Percentiles rank a stretch among this genome's conserved stretches.
phyloP scores from a whole-genome alignment of 2,888 invertebrate genomes.

The Ectemnius cavifrons region DNA sequence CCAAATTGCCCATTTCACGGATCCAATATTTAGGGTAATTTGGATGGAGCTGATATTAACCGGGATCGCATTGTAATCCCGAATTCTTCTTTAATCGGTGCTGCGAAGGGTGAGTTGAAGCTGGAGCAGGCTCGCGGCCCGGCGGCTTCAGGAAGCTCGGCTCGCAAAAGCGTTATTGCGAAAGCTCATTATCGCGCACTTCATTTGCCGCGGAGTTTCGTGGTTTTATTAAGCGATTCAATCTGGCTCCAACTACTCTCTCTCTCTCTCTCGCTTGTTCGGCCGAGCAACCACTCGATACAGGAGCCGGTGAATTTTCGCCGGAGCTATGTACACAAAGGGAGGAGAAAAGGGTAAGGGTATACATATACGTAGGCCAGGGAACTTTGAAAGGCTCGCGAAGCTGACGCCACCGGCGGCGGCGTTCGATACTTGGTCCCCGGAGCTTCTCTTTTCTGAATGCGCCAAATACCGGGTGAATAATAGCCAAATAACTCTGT shows the following conservation, averaged over 20 bases:
- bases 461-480: too few relatives aligned
- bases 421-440: too few relatives aligned
- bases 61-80: neutral
- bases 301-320: neutral
- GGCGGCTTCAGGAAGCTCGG: too few relatives aligned
- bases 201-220: constrained; percentile 16
- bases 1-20: too few relatives aligned
- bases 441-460: too few relatives aligned
- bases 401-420: too few relatives aligned
- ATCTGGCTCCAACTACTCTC: neutral
- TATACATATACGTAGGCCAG: neutral
- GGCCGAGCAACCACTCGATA: neutral
- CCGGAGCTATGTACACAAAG: constrained; percentile 1
- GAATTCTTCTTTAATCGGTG: constrained; percentile 4
- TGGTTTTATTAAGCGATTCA: constrained; percentile 16
- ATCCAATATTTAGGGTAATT: too few relatives aligned
- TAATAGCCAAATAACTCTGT: too few relatives aligned
- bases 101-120: neutral
- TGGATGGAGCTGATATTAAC: too few relatives aligned
- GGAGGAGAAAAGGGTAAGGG: neutral
- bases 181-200: constrained; percentile 23
- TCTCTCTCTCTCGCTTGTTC: too few relatives aligned
- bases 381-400: too few relatives aligned
- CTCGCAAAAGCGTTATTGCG: neutral
- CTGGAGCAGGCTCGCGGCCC: neutral